Evolutionary conservation across 2,113 vertebrate species (phyloP), one percentile per base, ranked within the genome.

Genomic region (Apodemus sylvaticus): DNA sequence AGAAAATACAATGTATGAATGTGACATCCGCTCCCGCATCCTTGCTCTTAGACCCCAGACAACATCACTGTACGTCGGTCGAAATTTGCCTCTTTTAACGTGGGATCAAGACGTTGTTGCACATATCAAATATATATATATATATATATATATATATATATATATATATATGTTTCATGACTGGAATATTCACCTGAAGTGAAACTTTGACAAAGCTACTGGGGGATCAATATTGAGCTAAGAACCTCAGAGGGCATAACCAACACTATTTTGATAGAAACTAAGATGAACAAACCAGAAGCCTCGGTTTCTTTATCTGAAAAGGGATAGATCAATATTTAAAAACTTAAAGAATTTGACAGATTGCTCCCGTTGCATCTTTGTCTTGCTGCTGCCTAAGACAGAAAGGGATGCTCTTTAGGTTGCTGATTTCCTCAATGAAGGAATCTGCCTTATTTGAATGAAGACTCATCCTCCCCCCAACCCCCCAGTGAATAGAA

Each of bases 1-100:
- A 96, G 94, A 93, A 98, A 97, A 98, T 96, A 95, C 98, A 98
- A 97, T 97, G 95, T 95, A 96, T 64, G 90, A 97, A 97, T 94
- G 94, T 89, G 94, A 89, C 58, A 85, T 96, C 97, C 98, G 68
- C 96, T 97, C 94, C 98, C 85, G 7, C 94, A 93, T 89, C 96
- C 89, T 86, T 94, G 96, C 82, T n/a, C 95, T 68, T 16, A 92
- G 66, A n/a, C 68, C 42, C n/a, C 66, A 42, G 4, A n/a, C 34
- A 39, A 9, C 24, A 22, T 71, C 64, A 86, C 62, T 31, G 4
- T 26, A 83, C 29, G 9, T 7, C 14, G 42, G 11, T 7, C 14
- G 42, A 91, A 93, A 31, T 42, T 20, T 39, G 39, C 53, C 74
- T 95, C 66, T 82, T 82, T 92, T 81, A 83, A 34, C 82, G 74